These are phyloP conservation scores for Petrophora chlorosata DNA, from an alignment of 2,888 invertebrate genomes.

Conservation along the genomic window DNA sequence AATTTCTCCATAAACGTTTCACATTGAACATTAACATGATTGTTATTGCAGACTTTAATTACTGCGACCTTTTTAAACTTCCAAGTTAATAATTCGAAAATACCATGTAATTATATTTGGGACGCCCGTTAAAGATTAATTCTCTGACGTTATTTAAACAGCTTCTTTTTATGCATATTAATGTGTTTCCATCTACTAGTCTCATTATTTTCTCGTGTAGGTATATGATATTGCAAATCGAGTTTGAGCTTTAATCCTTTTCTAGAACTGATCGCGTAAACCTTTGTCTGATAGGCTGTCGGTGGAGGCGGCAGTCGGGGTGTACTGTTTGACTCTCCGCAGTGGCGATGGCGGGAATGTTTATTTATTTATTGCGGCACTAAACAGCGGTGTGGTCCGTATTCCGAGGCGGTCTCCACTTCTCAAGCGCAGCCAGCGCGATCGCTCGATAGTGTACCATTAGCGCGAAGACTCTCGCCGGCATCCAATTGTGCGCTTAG, in stretches of 20 bases:
- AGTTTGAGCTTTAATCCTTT: conserved; percentile 16
- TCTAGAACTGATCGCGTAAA: conserved; percentile 18
- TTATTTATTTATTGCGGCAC: conserved; percentile 74
- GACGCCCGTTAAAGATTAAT: conserved; percentile 57
- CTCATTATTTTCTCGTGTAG: conserved; percentile 11
- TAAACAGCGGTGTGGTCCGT: conserved; percentile 74
- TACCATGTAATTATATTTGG: conserved; percentile 63
- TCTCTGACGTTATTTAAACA: conserved; percentile 28
- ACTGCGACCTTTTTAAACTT: conserved; percentile 70
- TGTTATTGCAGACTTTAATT: conserved; percentile 74
- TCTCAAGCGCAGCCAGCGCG: conserved; percentile 68
- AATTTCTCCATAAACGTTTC: conserved; percentile 60
- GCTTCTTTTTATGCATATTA: conserved; percentile 22
- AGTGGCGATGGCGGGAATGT: conserved; percentile 43
- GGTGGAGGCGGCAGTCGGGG: conserved; percentile 30
- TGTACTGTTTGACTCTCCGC: conserved; percentile 32
- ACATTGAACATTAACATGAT: conserved; percentile 61
- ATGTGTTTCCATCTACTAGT: conserved; percentile 16
- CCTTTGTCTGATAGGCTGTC: conserved; percentile 26
- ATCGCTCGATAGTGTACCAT: conserved; percentile 82
- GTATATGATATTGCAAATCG: conserved; percentile 13
- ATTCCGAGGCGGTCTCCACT: conserved; percentile 75
- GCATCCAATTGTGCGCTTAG: conserved; percentile 83
- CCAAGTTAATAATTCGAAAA: conserved; percentile 62
- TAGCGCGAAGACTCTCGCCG: conserved; percentile 82